These are phyloP conservation scores for Myotis myotis DNA, from an alignment of 2,797 vertebrate genomes.

Conservation along the genomic window DNA sequence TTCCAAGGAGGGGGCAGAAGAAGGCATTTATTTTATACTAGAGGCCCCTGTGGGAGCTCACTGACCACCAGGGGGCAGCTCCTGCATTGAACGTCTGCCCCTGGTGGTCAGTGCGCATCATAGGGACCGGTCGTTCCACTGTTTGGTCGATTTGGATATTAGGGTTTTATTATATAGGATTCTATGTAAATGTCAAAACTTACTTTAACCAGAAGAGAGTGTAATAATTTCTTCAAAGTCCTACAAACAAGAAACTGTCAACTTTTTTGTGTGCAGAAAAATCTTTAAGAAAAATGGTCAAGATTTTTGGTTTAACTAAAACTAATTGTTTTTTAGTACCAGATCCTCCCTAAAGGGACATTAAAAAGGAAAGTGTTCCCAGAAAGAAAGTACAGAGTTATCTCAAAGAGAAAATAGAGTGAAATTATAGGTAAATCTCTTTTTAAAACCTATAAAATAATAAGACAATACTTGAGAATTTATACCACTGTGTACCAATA, in stretches of 20 bases:
- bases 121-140: rapidly evolving
- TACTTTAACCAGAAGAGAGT: not conserved
- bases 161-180: not conserved
- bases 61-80: too few species aligned
- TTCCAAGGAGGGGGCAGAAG: not conserved
- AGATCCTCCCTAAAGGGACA: not conserved
- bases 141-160: too few species aligned
- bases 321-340: not conserved
- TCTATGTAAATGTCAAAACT: not conserved
- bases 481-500: not conserved
- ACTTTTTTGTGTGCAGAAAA: not conserved
- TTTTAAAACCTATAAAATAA: not conserved
- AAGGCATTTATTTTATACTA: not conserved
- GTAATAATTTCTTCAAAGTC: not conserved
- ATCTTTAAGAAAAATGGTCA: not conserved
- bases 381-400: not conserved
- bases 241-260: not conserved
- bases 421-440: not conserved
- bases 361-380: not conserved
- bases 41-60: too few species aligned
- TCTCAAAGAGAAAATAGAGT: not conserved
- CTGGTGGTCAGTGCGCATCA: too few species aligned
- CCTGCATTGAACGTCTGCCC: too few species aligned
- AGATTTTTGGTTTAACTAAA: not conserved
- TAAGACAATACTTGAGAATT: not conserved